Percentiles rank a stretch among this genome's conserved stretches.
Evolutionary conservation across 2,113 vertebrate genomes (phyloP).

Genomic region (Maccullochella peelii): DNA sequence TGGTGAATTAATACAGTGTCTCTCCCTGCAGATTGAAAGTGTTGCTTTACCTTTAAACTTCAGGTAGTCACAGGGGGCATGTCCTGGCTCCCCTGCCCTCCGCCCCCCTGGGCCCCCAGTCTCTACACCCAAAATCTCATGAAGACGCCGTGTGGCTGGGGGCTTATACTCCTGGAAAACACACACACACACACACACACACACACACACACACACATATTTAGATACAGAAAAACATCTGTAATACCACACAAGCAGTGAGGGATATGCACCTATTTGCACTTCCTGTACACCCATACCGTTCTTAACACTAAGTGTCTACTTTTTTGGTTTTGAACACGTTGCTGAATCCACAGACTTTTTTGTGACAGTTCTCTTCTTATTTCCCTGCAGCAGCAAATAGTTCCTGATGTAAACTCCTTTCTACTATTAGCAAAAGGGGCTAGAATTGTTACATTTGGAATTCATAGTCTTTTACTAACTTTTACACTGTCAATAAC

Average conservation of each 20-base stretch:
- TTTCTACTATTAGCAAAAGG: not conserved
- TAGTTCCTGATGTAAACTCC: not conserved
- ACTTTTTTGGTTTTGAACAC: not conserved
- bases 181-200: slow-evolving; percentile 42
- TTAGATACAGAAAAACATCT: not conserved
- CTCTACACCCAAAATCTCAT: slow-evolving; percentile 95
- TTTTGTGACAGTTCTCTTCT: not conserved
- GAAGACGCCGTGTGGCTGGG: slow-evolving; percentile 92
- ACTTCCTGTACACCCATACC: no score
- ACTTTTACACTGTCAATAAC: not conserved
- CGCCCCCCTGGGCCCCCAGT: slow-evolving; percentile 93
- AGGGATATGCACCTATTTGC: not conserved
- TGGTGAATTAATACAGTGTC: not conserved
- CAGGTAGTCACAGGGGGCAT: slow-evolving; percentile 94
- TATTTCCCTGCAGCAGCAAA: not conserved
- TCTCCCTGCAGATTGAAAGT: not conserved
- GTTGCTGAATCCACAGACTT: no score
- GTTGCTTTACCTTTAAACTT: slow-evolving; percentile 89
- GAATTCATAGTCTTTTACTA: not conserved
- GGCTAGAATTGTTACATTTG: not conserved
- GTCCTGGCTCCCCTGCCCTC: slow-evolving; percentile 92
- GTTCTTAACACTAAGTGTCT: not conserved
- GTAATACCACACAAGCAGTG: not conserved
- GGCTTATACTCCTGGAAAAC: slow-evolving; percentile 91
- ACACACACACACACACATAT: slow-evolving; percentile 48